Conservation (phyloP, 2,888 invertebrate species). For the Lochmaea crataegi region DNA sequence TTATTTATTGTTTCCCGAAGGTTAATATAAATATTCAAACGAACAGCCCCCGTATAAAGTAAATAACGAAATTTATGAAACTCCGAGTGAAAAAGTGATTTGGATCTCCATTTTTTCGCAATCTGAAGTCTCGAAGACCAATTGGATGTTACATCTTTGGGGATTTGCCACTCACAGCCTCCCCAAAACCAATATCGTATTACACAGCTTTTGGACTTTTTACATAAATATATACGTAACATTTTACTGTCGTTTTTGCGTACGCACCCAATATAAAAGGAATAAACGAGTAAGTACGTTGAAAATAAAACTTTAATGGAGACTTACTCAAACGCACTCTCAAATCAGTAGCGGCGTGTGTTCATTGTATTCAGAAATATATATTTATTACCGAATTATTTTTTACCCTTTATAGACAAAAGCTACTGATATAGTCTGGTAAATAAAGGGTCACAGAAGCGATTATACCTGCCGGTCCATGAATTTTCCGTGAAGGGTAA, state of each 20-base stretch:
- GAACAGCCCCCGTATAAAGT: constrained; percentile 52
- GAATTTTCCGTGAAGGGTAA: no score
- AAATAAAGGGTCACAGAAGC: no score
- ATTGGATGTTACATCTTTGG: constrained; percentile 61
- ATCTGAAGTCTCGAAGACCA: constrained; percentile 59
- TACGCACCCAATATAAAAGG: constrained; percentile 60
- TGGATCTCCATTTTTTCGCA: constrained; percentile 55
- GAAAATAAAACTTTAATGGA: constrained; percentile 55
- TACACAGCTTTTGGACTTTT: constrained; percentile 60
- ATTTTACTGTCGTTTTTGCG: constrained; percentile 62
- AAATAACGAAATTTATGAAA: constrained; percentile 40
- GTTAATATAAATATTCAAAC: neutral
- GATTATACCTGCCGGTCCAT: no score
- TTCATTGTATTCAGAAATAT: neutral
- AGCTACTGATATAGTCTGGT: no score
- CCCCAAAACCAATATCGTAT: constrained; percentile 61
- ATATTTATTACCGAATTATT: no score
- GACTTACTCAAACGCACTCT: neutral
- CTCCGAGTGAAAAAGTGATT: constrained; percentile 59
- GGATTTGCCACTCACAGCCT: constrained; percentile 55
- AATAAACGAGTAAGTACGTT: constrained; percentile 58
- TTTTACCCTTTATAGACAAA: no score
- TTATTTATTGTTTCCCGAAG: no score
- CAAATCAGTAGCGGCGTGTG: neutral
- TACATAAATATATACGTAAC: constrained; percentile 64